A percentile compares a stretch with the other conserved stretches of the same genome.
phyloP scores from a whole-genome alignment of 2,113 vertebrate genomes.

The Hippocampus abdominalis region DNA sequence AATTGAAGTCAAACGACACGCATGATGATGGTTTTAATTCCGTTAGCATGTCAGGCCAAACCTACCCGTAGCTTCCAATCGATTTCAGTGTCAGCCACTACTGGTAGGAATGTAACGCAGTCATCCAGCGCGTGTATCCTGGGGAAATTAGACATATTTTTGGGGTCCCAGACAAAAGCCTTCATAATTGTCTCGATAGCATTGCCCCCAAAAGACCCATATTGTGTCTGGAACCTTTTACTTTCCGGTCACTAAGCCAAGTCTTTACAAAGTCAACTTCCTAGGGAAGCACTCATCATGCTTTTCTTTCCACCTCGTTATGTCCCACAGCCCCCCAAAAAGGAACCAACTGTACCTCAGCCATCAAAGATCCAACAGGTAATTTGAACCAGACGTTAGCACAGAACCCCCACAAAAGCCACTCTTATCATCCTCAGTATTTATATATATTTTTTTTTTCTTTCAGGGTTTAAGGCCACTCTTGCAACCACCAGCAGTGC shows the following conservation, averaged over 20 bases:
- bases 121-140: background rate
- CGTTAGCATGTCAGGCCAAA: background rate
- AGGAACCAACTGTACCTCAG: constrained; percentile 25
- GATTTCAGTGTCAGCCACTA: background rate
- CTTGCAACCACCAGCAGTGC: constrained; percentile 35
- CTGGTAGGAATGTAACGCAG: background rate
- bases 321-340: constrained; percentile 55
- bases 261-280: background rate
- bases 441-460: constrained; percentile 7
- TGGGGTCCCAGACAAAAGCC: background rate
- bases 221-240: background rate
- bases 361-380: constrained; percentile 51
- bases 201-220: background rate
- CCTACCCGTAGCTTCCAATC: background rate
- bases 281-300: background rate
- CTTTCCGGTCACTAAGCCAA: background rate
- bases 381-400: constrained; percentile 7
- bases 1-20: too few relatives aligned
- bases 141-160: background rate
- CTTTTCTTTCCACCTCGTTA: constrained; percentile 8
- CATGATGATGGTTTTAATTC: too few relatives aligned
- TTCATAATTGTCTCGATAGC: background rate
- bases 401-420: background rate
- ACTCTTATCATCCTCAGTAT: background rate
- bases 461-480: constrained; percentile 54